A percentile compares a stretch with the other conserved stretches of the same genome.
Evolutionary conservation across 2,797 vertebrate genomes (phyloP).

Genomic region (Anas bernieri): DNA sequence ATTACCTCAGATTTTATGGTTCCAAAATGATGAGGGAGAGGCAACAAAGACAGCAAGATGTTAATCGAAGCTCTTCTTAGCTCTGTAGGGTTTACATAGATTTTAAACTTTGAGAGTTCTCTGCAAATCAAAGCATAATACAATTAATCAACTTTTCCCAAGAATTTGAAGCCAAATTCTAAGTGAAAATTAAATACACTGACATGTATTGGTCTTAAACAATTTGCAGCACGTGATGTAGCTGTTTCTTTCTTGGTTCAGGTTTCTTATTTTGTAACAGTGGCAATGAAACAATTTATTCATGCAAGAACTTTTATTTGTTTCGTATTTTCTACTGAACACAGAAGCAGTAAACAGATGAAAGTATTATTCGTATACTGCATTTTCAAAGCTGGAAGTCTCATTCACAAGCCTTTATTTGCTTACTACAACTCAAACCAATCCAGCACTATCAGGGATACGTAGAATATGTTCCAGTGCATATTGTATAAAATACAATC

Average conservation of each 20-base stretch:
- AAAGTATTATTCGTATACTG: neutral
- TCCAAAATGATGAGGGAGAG: constrained; percentile 91
- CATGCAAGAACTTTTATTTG: neutral
- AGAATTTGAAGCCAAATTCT: neutral
- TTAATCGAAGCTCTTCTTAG: constrained; percentile 91
- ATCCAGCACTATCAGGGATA: neutral
- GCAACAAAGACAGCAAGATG: constrained; percentile 90
- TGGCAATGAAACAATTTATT: neutral
- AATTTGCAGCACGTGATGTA: neutral
- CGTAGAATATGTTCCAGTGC: accelerated
- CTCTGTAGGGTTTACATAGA: constrained; percentile 90
- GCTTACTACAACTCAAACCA: neutral
- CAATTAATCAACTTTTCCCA: constrained; percentile 22
- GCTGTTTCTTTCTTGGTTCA: neutral
- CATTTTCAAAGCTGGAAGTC: neutral
- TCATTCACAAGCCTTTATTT: neutral
- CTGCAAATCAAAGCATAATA: constrained; percentile 75
- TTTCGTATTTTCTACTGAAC: neutral
- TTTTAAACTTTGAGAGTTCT: constrained; percentile 91
- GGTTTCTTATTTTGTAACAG: neutral
- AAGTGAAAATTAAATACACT: neutral
- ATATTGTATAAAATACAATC: neutral
- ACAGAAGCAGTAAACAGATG: neutral
- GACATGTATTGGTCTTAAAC: neutral
- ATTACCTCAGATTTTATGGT: constrained; percentile 88